These are phyloP conservation scores for Pungitius pungitius DNA, from an alignment of 2,113 vertebrate genomes.

Conservation along the genomic window DNA sequence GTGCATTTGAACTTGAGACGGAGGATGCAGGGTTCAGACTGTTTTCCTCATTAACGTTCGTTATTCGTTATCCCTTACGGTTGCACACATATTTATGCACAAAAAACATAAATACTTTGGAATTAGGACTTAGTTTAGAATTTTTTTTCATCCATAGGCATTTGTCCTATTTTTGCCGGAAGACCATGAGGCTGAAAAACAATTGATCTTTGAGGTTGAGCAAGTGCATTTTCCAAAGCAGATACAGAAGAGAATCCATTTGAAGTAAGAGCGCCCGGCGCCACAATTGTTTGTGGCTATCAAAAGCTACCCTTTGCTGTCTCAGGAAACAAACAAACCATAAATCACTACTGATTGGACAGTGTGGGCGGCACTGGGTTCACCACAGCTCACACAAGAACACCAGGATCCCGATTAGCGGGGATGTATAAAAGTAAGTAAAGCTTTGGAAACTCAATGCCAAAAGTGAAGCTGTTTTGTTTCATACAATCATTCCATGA, in stretches of 20 bases:
- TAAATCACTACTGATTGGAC: slow-evolving; percentile 74
- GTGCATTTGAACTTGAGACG: slow-evolving; percentile 2
- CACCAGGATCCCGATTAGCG: slow-evolving; percentile 42
- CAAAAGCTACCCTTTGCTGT: slow-evolving; percentile 61
- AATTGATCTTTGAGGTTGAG: slow-evolving; percentile 70
- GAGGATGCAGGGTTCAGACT: not conserved
- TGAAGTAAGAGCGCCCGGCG: slow-evolving; percentile 57
- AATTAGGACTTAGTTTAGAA: slow-evolving; percentile 29
- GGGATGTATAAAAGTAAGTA: slow-evolving; percentile 32
- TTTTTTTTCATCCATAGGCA: slow-evolving; percentile 26
- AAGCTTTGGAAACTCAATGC: slow-evolving; percentile 35
- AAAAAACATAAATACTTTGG: slow-evolving; percentile 15
- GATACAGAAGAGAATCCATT: slow-evolving; percentile 74
- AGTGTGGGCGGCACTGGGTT: slow-evolving; percentile 25
- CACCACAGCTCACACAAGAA: slow-evolving; percentile 18
- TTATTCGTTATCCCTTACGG: slow-evolving; percentile 10
- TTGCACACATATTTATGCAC: slow-evolving; percentile 10
- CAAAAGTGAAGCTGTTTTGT: not conserved
- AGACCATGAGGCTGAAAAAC: slow-evolving; percentile 41
- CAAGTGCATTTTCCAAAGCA: slow-evolving; percentile 67
- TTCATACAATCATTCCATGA: slow-evolving; percentile 11
- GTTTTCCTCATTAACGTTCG: slow-evolving; percentile 17
- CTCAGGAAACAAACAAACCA: slow-evolving; percentile 73
- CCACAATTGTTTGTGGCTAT: slow-evolving; percentile 66
- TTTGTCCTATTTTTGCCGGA: slow-evolving; percentile 41